Base-by-base conservation (phyloP, 2,113 vertebrate species). In the Oncorhynchus mykiss region DNA sequence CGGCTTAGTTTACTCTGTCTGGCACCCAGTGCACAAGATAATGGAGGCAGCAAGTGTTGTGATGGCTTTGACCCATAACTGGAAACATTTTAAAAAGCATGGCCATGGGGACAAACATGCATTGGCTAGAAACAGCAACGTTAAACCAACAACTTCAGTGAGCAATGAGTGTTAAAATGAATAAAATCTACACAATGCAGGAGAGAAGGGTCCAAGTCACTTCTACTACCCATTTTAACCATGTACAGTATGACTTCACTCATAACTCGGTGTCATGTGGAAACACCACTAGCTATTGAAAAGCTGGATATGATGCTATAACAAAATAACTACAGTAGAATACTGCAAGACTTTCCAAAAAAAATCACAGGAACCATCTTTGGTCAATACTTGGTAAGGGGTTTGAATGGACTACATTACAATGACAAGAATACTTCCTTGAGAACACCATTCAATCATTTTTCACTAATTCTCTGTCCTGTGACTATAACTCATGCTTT, bases 21-120 rank as follows among this genome's bases (percentile, higher is more conserved):
- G n/a, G 59, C 78, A 72, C 70, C 59, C 59, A 22, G 87, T 88
- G 80, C 70, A 14, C 72, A 76, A 39, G 62, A 78, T 73, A 70
- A 48, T 81, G 70, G 86, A 88, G 85, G 88, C 87, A 84, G 84
- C 71, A 20, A 64, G 71, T 83, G 18, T 78, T 84, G 84, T 78
- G 69, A 80, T 73, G 76, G 79, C 82, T 76, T 49, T 73, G 74
- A 87, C 80, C 82, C 59, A 62, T 22, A 1, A 68, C 39, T 75
- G 67, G 3, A 65, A 72, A 81, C 59, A 22, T 62, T 62, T 62
- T 9, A 29, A 39, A 70, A 65, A 75, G 57, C 73, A 71, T 80
- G 70, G 74, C 73, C 49, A 67, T 64, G 62, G 79, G 79, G 6
- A 13, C 70, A 77, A 85, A 80, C 82, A 73, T 76, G 72, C 74